Evolutionary conservation across 2,888 invertebrate genomes (phyloP).

Genomic region (Kuschelorhynchus macadamiae): DNA sequence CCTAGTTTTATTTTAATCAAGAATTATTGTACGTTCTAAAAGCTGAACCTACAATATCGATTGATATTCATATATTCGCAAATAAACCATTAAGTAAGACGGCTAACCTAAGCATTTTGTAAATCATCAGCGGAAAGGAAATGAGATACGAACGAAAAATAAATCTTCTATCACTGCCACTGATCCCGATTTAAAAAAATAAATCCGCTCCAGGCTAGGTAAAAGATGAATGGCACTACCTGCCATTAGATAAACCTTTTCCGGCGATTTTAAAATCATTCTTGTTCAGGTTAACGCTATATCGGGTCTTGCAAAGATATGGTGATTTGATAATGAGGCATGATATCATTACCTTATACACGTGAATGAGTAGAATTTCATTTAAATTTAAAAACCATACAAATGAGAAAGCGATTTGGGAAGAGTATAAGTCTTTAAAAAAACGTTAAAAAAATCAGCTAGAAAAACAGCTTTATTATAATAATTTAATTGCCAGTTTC

Average conservation of each 20-base stretch:
- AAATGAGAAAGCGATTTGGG: too few species aligned
- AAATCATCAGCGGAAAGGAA: constrained; percentile 39
- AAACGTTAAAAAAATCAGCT: too few species aligned
- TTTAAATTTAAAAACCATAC: too few species aligned
- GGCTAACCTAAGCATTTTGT: constrained; percentile 39
- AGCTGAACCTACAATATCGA: constrained; percentile 26
- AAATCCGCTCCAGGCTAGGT: constrained; percentile 23
- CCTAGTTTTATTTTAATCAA: constrained; percentile 23
- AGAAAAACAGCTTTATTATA: too few species aligned
- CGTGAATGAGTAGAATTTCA: too few species aligned
- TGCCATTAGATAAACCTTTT: constrained; percentile 37
- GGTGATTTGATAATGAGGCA: constrained; percentile 11
- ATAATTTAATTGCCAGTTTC: too few species aligned
- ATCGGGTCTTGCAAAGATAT: constrained; percentile 8
- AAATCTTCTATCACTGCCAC: constrained; percentile 40
- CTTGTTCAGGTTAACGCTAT: constrained; percentile 14
- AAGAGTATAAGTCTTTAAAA: too few species aligned
- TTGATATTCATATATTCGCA: constrained; percentile 40
- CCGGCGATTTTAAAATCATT: constrained; percentile 23
- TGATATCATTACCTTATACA: too few species aligned
- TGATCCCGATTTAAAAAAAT: constrained; percentile 36
- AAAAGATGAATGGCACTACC: constrained; percentile 35
- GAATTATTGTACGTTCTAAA: constrained; percentile 17
- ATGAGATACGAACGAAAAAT: constrained; percentile 46
- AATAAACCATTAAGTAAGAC: constrained; percentile 25